Evolutionary conservation across 2,888 invertebrate species (phyloP), one percentile per base, ranked within the genome.

Genomic region (Aporophyla nigra): DNA sequence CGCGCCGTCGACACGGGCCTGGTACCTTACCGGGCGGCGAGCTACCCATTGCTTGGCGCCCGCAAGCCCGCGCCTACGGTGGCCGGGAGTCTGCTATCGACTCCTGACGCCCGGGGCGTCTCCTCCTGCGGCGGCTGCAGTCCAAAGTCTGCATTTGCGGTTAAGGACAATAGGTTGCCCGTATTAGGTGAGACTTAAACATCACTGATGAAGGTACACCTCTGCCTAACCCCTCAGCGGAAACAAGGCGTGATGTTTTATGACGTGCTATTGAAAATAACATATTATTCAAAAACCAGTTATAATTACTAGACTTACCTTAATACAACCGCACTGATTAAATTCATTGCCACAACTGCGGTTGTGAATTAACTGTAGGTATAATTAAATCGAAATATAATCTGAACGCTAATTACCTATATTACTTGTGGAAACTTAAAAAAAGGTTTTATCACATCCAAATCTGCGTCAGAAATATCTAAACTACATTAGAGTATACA

Each of bases 311-410:
- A 33, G 9, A 27, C 75, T 58, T 62, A 75, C 75, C 75, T n/a
- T 12, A 63, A 21, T 33, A 75, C 75, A 58, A 75, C 63, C 51
- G 51, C 73, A n/a, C 75, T 63, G 75, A 63, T 46, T 58, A 75
- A 14, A 56, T 43, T 58, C 75, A 75, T 75, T 58, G 9, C 58
- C 16, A 65, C 7, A n/a, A 75, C 73, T 75, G 49, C 19, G 27
- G 14, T 10, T n/a, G 16, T 58, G 9, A 49, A 14, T 24, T 19
- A 56, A 56, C n/a, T 12, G 0, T 49, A 10, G 19, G 0, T 21
- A 12, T 43, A 43, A 46, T 51, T 3, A 66, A 24, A 53, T 24
- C 0, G 14, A 16, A 58, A 9, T 46, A 16, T 19, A 49, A 59
- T 62, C n/a, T 46, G 1, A n/a, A 59, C 14, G 51, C n/a, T 10